A percentile compares a stretch with the other conserved stretches of the same genome.
phyloP scores from a whole-genome alignment of 2,113 vertebrate genomes.

The Urocynchramus pylzowi region DNA sequence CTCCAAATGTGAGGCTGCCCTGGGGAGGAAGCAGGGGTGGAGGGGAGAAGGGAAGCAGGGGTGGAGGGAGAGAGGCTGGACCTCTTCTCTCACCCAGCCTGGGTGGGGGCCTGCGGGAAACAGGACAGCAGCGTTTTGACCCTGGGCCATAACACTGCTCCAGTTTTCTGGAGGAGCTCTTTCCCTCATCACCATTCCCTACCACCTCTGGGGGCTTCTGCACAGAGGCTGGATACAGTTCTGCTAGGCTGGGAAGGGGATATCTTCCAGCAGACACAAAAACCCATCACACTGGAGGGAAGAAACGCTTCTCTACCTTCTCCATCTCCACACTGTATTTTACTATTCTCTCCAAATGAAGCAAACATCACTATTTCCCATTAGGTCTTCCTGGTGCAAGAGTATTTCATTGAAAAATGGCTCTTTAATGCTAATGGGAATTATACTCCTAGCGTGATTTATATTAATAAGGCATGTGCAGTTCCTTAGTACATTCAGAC shows the following conservation, averaged over 20 bases:
- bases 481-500: slow-evolving; percentile 13
- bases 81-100: neutral
- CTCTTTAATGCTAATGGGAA: slow-evolving; percentile 18
- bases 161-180: neutral
- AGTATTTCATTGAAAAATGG: slow-evolving; percentile 38
- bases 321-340: neutral
- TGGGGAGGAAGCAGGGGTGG: neutral
- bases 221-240: neutral
- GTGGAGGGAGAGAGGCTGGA: neutral
- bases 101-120: fast-evolving
- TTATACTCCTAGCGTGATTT: slow-evolving; percentile 19
- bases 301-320: neutral
- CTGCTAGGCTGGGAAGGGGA: neutral
- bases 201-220: neutral
- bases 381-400: neutral
- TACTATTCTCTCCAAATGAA: slow-evolving; percentile 44
- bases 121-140: fast-evolving
- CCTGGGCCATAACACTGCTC: neutral
- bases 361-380: slow-evolving; percentile 33
- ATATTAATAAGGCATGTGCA: neutral
- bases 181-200: neutral
- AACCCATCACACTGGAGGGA: fast-evolving
- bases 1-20: neutral
- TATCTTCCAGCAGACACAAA: neutral
- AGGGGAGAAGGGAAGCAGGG: neutral